These are phyloP conservation scores for Bombyx huttoni DNA, from an alignment of 2,888 invertebrate genomes.

Conservation along the genomic window DNA sequence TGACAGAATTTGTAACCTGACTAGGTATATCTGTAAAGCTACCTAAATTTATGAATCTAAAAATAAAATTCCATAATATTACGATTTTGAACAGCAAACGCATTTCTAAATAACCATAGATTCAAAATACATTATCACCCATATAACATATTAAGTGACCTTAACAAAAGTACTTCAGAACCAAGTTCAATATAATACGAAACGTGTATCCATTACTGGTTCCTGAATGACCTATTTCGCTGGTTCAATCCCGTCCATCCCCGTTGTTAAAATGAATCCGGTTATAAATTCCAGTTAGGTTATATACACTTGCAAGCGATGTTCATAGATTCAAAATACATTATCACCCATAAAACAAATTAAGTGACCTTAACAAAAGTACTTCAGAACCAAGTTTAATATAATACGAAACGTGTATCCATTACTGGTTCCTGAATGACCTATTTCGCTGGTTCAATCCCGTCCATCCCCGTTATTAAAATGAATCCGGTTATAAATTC, in stretches of 20 bases:
- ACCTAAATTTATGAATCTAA: no score
- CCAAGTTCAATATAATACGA: neutral
- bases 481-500: constrained; percentile 20
- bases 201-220: neutral
- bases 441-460: constrained; percentile 1
- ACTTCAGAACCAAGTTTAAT: neutral
- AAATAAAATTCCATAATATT: no score
- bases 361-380: no score
- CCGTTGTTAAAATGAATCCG: constrained; percentile 13
- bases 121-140: no score
- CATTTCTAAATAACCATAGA: no score
- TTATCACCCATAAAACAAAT: no score
- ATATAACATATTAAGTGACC: no score
- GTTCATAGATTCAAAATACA: constrained; percentile 8
- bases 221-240: neutral
- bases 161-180: neutral
- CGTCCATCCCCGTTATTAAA: constrained; percentile 8
- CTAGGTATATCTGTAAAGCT: no score
- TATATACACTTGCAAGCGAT: constrained; percentile 16
- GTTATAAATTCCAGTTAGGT: constrained; percentile 19
- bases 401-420: neutral
- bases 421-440: neutral
- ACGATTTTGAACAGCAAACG: no score
- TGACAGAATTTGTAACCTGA: no score
- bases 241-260: constrained; percentile 3